phyloP scores from a whole-genome alignment of 2,888 invertebrate genomes.

The Drosophila tanythrix region DNA sequence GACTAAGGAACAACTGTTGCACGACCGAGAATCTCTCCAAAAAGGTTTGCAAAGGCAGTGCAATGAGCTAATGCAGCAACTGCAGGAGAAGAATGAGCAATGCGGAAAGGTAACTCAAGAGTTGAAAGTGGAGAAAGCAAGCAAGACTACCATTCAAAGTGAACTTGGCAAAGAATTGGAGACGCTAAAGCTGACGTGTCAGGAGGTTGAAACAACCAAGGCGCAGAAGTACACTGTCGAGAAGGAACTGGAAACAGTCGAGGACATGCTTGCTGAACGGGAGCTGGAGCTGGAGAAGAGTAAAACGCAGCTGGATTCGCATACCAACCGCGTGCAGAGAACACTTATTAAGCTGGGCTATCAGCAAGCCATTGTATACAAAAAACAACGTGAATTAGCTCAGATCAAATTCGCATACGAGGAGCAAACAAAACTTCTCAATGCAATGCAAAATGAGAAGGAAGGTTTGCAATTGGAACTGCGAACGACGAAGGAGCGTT shows the following conservation, averaged over 20 bases:
- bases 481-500: constrained; percentile 16
- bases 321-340: constrained; percentile 34
- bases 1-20: no score
- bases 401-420: constrained; percentile 10
- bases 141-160: background rate
- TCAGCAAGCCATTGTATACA: constrained; percentile 18
- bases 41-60: no score
- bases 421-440: constrained; percentile 22
- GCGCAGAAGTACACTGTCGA: background rate
- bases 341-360: constrained; percentile 33
- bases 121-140: background rate
- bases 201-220: no score
- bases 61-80: no score
- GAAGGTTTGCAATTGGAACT: constrained; percentile 19
- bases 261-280: background rate
- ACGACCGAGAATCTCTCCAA: no score
- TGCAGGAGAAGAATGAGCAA: no score
- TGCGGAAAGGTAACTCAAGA: no score
- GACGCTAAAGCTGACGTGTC: background rate
- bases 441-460: constrained; percentile 24
- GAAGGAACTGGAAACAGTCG: constrained; percentile 4
- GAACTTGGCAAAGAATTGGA: background rate
- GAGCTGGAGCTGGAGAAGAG: constrained; percentile 21
- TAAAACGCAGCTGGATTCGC: constrained; percentile 21
- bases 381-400: constrained; percentile 29